Evolutionary conservation across 2,888 invertebrate genomes (phyloP).

Genomic region (Eurytoma adleriae): DNA sequence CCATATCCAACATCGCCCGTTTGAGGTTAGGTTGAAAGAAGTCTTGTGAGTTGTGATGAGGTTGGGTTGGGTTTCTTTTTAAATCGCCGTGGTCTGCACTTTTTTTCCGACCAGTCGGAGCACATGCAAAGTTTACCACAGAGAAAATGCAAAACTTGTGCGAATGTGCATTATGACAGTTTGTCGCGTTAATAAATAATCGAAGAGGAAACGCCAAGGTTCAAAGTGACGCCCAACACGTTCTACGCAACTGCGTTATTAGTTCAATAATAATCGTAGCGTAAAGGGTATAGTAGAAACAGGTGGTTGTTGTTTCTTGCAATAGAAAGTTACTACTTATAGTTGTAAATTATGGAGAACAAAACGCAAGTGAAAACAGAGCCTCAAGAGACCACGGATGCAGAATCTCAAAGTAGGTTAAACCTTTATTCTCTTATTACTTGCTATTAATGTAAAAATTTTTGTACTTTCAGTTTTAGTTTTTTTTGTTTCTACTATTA

Average conservation of each 20-base stretch:
- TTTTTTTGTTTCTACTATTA: background rate
- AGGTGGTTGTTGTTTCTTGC: conserved; percentile 40
- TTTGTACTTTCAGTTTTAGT: background rate
- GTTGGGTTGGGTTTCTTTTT: conserved; percentile 57
- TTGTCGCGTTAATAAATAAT: background rate
- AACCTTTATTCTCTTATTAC: conserved; percentile 3
- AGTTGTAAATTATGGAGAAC: conserved; percentile 45
- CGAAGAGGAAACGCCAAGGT: conserved; percentile 12
- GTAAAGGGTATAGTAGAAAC: conserved; percentile 39
- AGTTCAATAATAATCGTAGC: conserved; percentile 33
- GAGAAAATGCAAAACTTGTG: conserved; percentile 43
- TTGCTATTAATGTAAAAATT: background rate
- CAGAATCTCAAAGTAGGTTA: conserved; percentile 58
- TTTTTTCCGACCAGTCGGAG: conserved; percentile 50
- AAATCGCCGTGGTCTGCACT: conserved; percentile 37
- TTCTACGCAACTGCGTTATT: conserved; percentile 17
- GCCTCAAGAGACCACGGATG: conserved; percentile 48
- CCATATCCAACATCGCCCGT: background rate
- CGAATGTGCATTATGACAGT: conserved; percentile 34
- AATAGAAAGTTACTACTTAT: too few relatives aligned
- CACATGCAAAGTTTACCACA: conserved; percentile 18
- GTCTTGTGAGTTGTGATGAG: conserved; percentile 12
- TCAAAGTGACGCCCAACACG: conserved; percentile 48
- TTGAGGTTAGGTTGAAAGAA: conserved; percentile 53
- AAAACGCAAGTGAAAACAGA: conserved; percentile 54